phyloP scores from a whole-genome alignment of 1,140 invertebrate species.

The Heliconius melpomene region DNA sequence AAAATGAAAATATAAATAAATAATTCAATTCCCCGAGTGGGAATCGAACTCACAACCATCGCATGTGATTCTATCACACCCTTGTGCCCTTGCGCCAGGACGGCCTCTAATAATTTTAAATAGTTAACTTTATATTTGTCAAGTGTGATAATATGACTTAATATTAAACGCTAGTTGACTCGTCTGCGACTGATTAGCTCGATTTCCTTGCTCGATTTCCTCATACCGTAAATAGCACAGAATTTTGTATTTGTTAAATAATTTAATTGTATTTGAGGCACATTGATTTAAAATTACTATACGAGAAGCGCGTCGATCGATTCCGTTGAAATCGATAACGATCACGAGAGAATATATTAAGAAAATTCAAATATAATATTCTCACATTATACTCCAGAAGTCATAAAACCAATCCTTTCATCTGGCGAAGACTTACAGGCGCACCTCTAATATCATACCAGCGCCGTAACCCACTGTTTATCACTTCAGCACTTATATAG shows the following conservation, averaged over 20 bases:
- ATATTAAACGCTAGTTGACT: background rate
- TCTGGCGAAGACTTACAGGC: constrained; percentile 61
- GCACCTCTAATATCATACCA: constrained; percentile 47
- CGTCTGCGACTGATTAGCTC: too few species aligned
- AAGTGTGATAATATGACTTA: too few species aligned
- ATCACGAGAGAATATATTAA: background rate
- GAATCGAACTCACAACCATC: too few species aligned
- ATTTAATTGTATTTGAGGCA: too few species aligned
- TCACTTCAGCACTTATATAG: constrained; percentile 56
- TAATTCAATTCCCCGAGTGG: too few species aligned
- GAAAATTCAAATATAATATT: constrained; percentile 21
- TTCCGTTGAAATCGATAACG: constrained; percentile 21
- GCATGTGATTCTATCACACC: too few species aligned
- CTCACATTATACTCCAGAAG: constrained; percentile 57
- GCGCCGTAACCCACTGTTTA: constrained; percentile 48
- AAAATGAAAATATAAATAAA: too few species aligned
- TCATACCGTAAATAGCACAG: constrained; percentile 40
- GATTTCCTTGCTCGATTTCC: constrained; percentile 38
- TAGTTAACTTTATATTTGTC: too few species aligned
- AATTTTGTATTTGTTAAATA: constrained; percentile 7
- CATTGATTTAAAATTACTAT: too few species aligned
- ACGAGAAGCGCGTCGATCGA: too few species aligned
- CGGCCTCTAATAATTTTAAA: too few species aligned
- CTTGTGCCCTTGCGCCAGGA: too few species aligned
- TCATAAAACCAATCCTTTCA: constrained; percentile 66